Base-by-base conservation (phyloP, 2,888 invertebrate species). In the Xanthia icteritia region DNA sequence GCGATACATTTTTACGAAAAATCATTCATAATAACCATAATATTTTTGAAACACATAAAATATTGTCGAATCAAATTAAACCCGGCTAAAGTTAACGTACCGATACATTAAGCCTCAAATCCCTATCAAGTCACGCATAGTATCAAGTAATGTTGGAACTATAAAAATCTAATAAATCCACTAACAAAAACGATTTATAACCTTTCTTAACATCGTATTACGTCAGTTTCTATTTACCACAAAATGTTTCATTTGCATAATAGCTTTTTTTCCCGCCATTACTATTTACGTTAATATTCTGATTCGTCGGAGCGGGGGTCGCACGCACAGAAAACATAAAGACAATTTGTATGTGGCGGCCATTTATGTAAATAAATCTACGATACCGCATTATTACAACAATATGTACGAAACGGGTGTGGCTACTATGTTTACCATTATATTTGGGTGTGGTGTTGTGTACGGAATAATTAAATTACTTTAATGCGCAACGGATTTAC, bases 181-280 rank as follows among this genome's bases (percentile, higher is more conserved):
- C 90, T 89, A 92, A 92, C 91, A 92, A 93, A 93, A 95, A 94
- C 94, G 93, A 94, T 96, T 95, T 94, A 95, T 96, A 94, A 93
- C 92, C 91, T 92, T 94, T 94, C 93, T 93, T 92, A 92, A 92
- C 94, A 94, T 94, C 94, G 92, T 90, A 93, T 95, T 94, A 96
- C 94, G 94, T 95, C 96, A 94, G 93, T 94, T 94, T 93, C 93
- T 95, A 96, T 96, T 96, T 96, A 95, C 95, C 94, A 94, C 95
- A 94, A 96, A 96, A 95, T 95, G 95, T 95, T 96, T 95, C 94
- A 96, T 96, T 96, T 96, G 96, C 96, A 96, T 96, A 96, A 96
- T 96, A 94, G 96, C 96, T 95, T 96, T 96, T 95, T 95, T 96
- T 95, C 93, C 95, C 91, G 94, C 93, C 94, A 94, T 95, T 94